Evolutionary conservation across 2,113 vertebrate genomes (phyloP).

Genomic region (Semnornis frantzii): DNA sequence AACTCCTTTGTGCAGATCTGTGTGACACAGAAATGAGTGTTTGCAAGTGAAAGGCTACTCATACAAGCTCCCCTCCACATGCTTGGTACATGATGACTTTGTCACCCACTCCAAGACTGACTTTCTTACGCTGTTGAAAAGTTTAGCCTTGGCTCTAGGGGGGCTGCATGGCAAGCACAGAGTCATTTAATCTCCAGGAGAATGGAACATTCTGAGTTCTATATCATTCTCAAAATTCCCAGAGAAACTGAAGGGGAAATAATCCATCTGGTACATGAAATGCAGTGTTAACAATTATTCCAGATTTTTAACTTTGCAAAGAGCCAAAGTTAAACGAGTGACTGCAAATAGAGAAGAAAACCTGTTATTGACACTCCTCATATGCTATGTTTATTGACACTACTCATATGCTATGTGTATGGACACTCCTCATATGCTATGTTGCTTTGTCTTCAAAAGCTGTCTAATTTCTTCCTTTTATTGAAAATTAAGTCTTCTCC

Average conservation of each 20-base stretch:
- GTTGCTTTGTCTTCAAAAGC: not conserved
- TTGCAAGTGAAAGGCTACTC: not conserved
- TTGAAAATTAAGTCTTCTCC: not conserved
- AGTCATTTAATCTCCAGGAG: not conserved
- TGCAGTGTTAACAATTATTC: not conserved
- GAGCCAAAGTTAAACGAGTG: not conserved
- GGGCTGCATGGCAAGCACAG: not conserved
- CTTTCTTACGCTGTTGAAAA: not conserved
- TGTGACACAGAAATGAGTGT: not conserved
- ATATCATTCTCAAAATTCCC: not conserved
- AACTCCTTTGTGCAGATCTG: not conserved
- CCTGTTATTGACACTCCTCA: not conserved
- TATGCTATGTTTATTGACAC: too few relatives aligned
- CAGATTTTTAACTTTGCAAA: not conserved
- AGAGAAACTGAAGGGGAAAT: not conserved
- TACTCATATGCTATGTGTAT: too few relatives aligned
- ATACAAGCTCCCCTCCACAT: not conserved
- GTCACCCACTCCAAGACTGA: fast-evolving
- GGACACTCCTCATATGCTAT: not conserved
- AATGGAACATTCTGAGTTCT: not conserved
- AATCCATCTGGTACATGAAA: not conserved
- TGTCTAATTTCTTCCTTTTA: not conserved
- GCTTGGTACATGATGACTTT: not conserved
- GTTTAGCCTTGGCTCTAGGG: fast-evolving
- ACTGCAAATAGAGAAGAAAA: not conserved